Evolutionary conservation across 2,888 invertebrate species (phyloP).

Genomic region (Philonicus albiceps): DNA sequence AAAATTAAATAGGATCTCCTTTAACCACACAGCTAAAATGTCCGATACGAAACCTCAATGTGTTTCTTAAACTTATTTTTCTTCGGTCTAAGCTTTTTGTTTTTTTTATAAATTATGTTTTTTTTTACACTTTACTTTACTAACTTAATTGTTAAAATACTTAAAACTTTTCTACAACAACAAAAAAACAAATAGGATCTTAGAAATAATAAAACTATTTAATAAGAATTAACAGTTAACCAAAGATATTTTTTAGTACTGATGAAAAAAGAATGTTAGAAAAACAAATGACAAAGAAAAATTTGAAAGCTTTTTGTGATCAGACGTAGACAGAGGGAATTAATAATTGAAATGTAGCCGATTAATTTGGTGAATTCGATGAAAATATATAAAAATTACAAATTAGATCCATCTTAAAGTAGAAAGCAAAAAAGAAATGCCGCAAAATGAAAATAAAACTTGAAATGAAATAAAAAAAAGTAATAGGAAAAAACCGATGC

Average conservation of each 20-base stretch:
- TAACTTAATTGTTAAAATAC: neutral
- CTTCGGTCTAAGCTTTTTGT: neutral
- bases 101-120: neutral
- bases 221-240: slow-evolving; percentile 30
- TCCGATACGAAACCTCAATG: neutral
- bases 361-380: neutral
- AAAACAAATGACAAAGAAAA: slow-evolving; percentile 10
- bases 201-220: neutral
- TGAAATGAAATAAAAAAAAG: neutral
- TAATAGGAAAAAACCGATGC: neutral
- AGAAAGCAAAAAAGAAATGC: neutral
- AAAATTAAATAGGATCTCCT: neutral
- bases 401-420: neutral
- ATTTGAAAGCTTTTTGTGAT: slow-evolving; percentile 37
- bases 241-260: slow-evolving; percentile 38
- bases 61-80: neutral
- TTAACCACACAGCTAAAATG: neutral
- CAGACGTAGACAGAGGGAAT: slow-evolving; percentile 3
- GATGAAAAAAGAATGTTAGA: neutral
- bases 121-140: neutral
- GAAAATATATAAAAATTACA: neutral
- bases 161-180: slow-evolving; percentile 18
- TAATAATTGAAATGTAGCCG: neutral
- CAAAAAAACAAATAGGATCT: neutral
- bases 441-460: neutral